A percentile compares a stretch with the other conserved stretches of the same genome.
phyloP scores from a whole-genome alignment of 2,888 invertebrate genomes.

The Calliopum simillimum region DNA sequence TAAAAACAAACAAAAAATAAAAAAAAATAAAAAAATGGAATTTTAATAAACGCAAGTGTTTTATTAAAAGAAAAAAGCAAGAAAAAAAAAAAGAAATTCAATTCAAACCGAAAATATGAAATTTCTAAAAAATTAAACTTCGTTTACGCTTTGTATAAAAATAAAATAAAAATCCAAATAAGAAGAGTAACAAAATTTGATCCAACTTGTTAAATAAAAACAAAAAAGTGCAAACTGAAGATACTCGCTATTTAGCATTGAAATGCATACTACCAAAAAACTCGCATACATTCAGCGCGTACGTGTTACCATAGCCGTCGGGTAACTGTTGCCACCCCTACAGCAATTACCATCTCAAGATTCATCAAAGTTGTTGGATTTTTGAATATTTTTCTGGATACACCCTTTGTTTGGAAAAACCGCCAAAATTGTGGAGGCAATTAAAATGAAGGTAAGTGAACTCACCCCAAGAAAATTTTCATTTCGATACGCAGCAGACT shows the following conservation, averaged over 20 bases:
- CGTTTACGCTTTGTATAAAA: neutral
- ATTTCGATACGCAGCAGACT: no score
- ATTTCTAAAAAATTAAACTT: neutral
- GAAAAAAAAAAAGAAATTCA: neutral
- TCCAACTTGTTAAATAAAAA: neutral
- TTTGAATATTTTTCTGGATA: constrained; percentile 24
- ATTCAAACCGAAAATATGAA: neutral
- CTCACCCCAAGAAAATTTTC: no score
- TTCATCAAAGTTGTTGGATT: neutral
- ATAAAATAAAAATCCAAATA: neutral
- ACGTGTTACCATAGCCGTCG: constrained; percentile 16
- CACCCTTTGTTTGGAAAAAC: constrained; percentile 49
- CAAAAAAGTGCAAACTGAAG: neutral
- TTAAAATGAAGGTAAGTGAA: constrained; percentile 65
- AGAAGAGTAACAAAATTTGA: neutral
- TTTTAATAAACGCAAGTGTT: neutral
- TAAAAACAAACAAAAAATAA: neutral
- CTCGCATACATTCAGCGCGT: no score
- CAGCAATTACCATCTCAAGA: neutral
- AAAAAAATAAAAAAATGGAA: neutral
- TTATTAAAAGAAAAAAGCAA: neutral
- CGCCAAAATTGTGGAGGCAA: constrained; percentile 67
- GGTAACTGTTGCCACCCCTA: neutral
- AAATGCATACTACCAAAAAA: no score
- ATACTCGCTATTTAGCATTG: no score